These are phyloP conservation scores for Pseudochirops cupreus DNA, from an alignment of 2,797 vertebrate species.

Conservation along the genomic window DNA sequence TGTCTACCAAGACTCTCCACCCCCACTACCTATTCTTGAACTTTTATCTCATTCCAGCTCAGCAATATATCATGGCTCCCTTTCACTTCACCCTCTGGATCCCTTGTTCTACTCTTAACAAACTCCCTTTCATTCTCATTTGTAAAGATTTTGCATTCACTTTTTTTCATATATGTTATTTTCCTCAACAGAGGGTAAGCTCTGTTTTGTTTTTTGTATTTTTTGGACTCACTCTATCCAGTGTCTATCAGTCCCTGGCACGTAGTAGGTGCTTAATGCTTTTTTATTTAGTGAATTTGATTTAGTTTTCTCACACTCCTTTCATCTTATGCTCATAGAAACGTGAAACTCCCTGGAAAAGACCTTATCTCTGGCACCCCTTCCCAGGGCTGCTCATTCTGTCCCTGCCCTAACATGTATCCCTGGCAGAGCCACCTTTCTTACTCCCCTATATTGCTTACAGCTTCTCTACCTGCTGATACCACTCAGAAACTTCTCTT, in stretches of 20 bases:
- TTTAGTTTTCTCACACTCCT: not conserved
- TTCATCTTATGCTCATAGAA: not conserved
- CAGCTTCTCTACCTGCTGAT: too few species aligned
- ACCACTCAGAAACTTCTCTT: too few species aligned
- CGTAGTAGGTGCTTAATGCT: not conserved
- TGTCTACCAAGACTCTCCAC: not conserved
- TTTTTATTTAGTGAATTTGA: not conserved
- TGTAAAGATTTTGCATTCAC: not conserved
- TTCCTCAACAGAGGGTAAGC: not conserved
- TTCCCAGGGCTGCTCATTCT: too few species aligned
- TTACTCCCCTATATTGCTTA: too few species aligned
- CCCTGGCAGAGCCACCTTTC: too few species aligned
- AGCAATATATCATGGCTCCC: too few species aligned
- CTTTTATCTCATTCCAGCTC: not conserved
- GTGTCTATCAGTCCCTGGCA: not conserved
- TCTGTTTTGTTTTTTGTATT: not conserved
- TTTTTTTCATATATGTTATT: not conserved
- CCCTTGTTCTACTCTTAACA: not conserved
- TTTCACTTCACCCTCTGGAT: not conserved
- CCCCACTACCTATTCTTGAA: not conserved
- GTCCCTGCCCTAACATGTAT: too few species aligned
- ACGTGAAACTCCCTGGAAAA: not conserved
- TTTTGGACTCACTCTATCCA: not conserved
- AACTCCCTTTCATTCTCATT: not conserved
- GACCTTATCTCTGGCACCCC: too few species aligned